Conservation (phyloP, 2,113 vertebrate genomes). For the Glareola pratincola region DNA sequence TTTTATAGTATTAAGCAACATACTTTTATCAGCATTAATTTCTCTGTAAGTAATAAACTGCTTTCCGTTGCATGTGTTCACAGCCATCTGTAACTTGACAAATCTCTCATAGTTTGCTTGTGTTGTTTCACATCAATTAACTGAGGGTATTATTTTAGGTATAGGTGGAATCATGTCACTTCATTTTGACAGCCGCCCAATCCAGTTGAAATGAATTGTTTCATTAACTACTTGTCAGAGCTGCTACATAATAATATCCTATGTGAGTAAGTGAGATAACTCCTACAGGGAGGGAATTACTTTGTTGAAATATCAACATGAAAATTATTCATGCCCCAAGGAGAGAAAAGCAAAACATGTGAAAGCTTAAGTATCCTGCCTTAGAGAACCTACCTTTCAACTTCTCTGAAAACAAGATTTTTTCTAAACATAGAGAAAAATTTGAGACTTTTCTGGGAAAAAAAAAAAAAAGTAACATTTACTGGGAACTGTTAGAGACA, state of each 20-base stretch:
- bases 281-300: conserved; percentile 21
- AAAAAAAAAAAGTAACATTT: neutral
- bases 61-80: conserved; percentile 11
- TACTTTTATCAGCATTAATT: neutral
- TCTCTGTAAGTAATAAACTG: conserved; percentile 6
- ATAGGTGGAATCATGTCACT: neutral
- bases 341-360: conserved; percentile 13
- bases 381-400: neutral
- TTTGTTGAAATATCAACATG: conserved; percentile 31
- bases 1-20: neutral
- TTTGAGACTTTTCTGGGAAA: neutral
- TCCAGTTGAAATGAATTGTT: conserved; percentile 21
- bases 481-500: neutral
- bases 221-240: conserved; percentile 37
- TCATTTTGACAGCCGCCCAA: conserved; percentile 34
- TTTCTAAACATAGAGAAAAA: neutral
- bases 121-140: conserved; percentile 55
- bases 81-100: conserved; percentile 9
- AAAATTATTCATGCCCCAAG: conserved; percentile 52
- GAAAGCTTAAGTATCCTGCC: neutral
- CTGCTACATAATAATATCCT: conserved; percentile 20
- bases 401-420: neutral
- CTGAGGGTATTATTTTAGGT: conserved; percentile 14
- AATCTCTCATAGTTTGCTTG: neutral
- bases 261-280: neutral